phyloP scores from a whole-genome alignment of 2,888 invertebrate genomes.

The Nezara viridula region DNA sequence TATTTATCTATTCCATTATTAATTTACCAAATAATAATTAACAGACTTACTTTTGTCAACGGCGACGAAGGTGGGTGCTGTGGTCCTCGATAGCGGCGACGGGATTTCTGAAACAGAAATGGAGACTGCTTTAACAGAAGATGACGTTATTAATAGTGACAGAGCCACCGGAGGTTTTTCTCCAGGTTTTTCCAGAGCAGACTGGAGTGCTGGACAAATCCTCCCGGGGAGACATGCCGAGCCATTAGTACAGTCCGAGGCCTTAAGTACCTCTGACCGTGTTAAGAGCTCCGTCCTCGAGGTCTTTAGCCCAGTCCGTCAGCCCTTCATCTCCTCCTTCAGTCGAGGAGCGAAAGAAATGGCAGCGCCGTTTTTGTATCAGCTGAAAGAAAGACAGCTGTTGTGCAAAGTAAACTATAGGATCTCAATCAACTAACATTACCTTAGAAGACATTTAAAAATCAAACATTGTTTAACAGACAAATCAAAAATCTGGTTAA shows the following conservation, averaged over 20 bases:
- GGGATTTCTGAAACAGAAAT: slow-evolving; percentile 39
- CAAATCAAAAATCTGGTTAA: no score
- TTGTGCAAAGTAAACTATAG: background rate
- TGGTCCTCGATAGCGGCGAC: background rate
- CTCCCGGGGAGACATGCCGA: background rate
- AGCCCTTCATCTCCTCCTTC: background rate
- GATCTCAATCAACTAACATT: background rate
- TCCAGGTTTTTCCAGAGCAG: background rate
- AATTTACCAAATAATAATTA: no score
- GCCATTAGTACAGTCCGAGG: background rate
- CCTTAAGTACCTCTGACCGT: background rate
- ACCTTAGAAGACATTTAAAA: background rate
- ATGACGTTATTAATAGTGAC: background rate
- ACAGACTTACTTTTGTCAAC: slow-evolving; percentile 17
- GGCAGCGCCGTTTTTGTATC: background rate
- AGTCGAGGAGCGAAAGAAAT: background rate
- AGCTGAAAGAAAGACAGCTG: background rate
- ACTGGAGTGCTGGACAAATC: slow-evolving; percentile 38
- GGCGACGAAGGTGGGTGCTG: background rate
- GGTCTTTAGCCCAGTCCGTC: slow-evolving; percentile 9
- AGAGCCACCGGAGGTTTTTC: background rate
- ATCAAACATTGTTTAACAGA: no score
- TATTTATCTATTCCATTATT: no score
- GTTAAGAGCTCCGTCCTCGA: slow-evolving; percentile 7
- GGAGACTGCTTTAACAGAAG: background rate